These are phyloP conservation scores for Limanda limanda DNA, from an alignment of 2,113 vertebrate species.

Conservation along the genomic window DNA sequence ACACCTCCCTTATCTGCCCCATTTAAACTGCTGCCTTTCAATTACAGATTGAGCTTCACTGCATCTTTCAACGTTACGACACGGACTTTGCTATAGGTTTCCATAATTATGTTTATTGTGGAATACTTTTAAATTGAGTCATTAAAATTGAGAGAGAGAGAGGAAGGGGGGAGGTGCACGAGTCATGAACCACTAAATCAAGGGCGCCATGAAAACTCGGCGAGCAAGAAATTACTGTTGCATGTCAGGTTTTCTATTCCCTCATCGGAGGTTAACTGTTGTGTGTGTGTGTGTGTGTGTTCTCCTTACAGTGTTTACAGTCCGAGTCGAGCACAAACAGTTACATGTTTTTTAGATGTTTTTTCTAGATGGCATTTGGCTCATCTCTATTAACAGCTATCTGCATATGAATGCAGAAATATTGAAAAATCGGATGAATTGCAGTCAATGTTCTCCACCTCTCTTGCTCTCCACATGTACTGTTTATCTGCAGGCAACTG, in stretches of 20 bases:
- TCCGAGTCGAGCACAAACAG: too few relatives aligned
- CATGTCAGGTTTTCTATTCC: constrained; percentile 44
- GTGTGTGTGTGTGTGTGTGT: background rate
- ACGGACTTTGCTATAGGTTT: constrained; percentile 36
- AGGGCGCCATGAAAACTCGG: constrained; percentile 13
- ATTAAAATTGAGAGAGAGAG: constrained; percentile 39
- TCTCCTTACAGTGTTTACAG: background rate
- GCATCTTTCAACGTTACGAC: constrained; percentile 28
- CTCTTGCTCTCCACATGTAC: too few relatives aligned
- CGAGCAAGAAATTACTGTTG: constrained; percentile 58
- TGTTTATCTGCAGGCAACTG: too few relatives aligned
- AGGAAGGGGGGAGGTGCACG: background rate
- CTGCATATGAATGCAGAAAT: too few relatives aligned
- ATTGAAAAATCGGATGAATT: too few relatives aligned
- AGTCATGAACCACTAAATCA: constrained; percentile 57
- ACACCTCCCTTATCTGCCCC: constrained; percentile 43
- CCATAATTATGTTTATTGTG: constrained; percentile 65
- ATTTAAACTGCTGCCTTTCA: constrained; percentile 50
- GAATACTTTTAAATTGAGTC: constrained; percentile 69
- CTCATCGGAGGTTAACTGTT: constrained; percentile 25
- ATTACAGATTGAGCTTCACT: constrained; percentile 55
- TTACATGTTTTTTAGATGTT: too few relatives aligned
- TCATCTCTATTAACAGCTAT: too few relatives aligned
- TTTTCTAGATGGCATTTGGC: too few relatives aligned
- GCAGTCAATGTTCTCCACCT: too few relatives aligned